These are phyloP conservation scores for Catajapyx aquilonaris DNA, from an alignment of 1,140 invertebrate genomes.

Conservation along the genomic window DNA sequence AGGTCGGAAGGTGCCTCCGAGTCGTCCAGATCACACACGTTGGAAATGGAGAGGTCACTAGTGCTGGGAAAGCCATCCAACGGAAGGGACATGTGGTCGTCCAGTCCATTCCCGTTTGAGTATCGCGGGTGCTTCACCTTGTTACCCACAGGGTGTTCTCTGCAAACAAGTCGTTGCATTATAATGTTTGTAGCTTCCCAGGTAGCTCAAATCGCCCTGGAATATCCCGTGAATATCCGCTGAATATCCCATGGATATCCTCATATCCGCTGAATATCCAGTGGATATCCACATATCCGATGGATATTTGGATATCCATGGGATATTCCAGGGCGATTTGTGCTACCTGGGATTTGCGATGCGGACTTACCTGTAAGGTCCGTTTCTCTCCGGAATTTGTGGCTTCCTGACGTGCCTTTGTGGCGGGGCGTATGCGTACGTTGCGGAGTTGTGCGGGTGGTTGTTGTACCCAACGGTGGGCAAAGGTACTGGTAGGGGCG, in stretches of 20 bases:
- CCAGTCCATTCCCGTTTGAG: conserved; percentile 19
- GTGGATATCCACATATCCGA: neutral
- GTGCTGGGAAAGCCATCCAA: conserved; percentile 42
- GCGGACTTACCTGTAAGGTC: too few relatives aligned
- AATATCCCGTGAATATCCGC: neutral
- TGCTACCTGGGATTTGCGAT: too few relatives aligned
- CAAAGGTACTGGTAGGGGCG: conserved; percentile 30
- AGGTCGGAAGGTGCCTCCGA: conserved; percentile 31
- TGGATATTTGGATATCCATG: too few relatives aligned
- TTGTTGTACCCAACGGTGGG: too few relatives aligned
- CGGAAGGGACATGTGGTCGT: conserved; percentile 52
- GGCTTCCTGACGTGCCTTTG: too few relatives aligned
- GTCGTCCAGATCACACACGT: conserved; percentile 82
- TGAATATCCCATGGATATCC: conserved; percentile 10
- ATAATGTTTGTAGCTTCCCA: conserved; percentile 9
- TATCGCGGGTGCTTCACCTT: conserved; percentile 6
- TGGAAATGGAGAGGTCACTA: conserved; percentile 61
- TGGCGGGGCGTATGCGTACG: too few relatives aligned
- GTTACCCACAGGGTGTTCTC: conserved; percentile 10
- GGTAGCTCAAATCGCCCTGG: neutral
- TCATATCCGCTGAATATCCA: conserved; percentile 10
- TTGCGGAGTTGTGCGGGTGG: too few relatives aligned
- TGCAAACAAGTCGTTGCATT: conserved; percentile 13
- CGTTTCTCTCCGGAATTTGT: too few relatives aligned
- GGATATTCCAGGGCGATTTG: too few relatives aligned